Percentiles rank a stretch among this genome's conserved stretches.
Conservation (phyloP, 53 echinoderm and acorn worm species). For the Holothuria leucospilota region DNA sequence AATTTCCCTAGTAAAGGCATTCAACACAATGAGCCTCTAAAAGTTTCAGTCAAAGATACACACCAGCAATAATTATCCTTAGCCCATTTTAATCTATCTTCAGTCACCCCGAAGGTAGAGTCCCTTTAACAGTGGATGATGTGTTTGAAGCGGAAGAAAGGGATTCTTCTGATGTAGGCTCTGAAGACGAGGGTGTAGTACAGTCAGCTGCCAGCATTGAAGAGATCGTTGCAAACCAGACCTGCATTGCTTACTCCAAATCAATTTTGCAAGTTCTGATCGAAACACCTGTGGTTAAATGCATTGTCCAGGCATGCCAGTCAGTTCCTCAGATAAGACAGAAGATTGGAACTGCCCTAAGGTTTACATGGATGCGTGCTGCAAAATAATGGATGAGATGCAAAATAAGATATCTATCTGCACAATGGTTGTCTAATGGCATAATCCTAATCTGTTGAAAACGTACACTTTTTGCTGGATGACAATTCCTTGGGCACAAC, state of each 20-base stretch:
- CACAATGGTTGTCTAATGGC: no score
- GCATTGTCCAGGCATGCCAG: slow-evolving; percentile 1
- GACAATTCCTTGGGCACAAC: no score
- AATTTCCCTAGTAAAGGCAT: no score
- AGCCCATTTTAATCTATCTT: background rate
- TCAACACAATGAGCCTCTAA: no score
- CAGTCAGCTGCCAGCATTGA: slow-evolving; percentile 7
- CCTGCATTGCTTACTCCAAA: slow-evolving; percentile 4
- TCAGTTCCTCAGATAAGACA: background rate
- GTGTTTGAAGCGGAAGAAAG: background rate
- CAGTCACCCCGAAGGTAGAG: background rate
- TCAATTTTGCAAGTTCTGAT: background rate
- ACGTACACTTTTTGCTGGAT: no score
- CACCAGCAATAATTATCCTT: background rate
- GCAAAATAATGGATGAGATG: no score
- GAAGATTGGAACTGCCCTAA: background rate
- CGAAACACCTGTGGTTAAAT: background rate
- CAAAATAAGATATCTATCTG: no score
- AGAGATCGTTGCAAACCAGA: background rate
- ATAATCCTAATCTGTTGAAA: no score
- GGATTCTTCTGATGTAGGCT: background rate
- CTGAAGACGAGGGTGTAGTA: slow-evolving; percentile 5
- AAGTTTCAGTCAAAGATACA: no score
- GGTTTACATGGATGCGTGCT: no score
- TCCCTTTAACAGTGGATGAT: background rate